Conservation (phyloP, 2,113 vertebrate genomes). For the Scomber scombrus region DNA sequence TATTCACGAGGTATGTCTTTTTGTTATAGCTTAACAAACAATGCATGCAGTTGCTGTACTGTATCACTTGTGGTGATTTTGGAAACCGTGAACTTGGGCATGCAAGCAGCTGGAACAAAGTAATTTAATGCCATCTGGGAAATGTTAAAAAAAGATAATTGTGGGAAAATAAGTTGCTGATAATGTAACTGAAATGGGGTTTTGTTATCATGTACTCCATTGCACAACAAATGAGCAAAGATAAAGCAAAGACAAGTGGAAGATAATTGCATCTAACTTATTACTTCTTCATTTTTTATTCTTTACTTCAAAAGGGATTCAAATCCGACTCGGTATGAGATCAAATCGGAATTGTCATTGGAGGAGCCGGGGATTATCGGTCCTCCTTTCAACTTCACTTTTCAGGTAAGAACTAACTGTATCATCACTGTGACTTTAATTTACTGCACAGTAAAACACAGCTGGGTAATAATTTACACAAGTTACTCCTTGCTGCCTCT, state of each 20-base stretch:
- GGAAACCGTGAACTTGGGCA: not conserved
- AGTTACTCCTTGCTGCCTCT: constrained; percentile 8
- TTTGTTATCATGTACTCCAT: not conserved
- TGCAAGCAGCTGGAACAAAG: not conserved
- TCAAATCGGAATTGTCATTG: constrained; percentile 88
- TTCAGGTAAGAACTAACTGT: constrained; percentile 80
- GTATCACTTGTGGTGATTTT: not conserved
- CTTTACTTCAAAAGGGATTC: constrained; percentile 84
- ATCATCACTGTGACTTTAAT: not conserved
- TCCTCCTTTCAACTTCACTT: constrained; percentile 89
- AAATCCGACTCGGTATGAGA: constrained; percentile 89
- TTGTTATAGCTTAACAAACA: not conserved
- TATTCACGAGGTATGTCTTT: constrained; percentile 92
- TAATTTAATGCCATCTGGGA: not conserved
- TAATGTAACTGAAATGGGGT: not conserved
- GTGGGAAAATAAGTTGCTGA: constrained; percentile 3
- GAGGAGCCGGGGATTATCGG: constrained; percentile 84
- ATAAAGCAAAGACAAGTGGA: not conserved
- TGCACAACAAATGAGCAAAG: not conserved
- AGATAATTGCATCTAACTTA: not conserved
- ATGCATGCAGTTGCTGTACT: not conserved
- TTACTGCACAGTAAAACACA: not conserved
- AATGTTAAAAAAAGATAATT: not conserved
- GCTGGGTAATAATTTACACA: not conserved
- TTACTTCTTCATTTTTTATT: constrained; percentile 8